Percentiles rank a stretch among this genome's conserved stretches.
Evolutionary conservation across 2,888 invertebrate genomes (phyloP).

Genomic region (Napeogenes sylphis): DNA sequence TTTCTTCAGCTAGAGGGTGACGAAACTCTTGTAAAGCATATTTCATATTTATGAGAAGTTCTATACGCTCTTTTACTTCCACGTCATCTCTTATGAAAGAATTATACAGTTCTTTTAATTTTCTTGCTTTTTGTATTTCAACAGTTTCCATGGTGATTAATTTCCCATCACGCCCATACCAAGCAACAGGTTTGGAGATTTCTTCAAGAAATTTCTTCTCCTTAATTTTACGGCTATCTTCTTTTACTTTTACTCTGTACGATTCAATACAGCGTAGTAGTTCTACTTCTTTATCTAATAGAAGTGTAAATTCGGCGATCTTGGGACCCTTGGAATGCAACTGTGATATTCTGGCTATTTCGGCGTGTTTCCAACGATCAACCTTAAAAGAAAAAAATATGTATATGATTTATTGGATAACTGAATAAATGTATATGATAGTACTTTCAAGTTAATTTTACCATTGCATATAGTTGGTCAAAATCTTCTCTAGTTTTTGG

Average conservation of each 20-base stretch:
- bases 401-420: too few relatives aligned
- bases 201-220: slow-evolving; percentile 81
- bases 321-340: slow-evolving; percentile 82
- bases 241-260: slow-evolving; percentile 79
- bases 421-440: too few relatives aligned
- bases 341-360: slow-evolving; percentile 79
- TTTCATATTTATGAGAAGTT: slow-evolving; percentile 83
- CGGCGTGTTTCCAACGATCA: slow-evolving; percentile 82
- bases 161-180: slow-evolving; percentile 84
- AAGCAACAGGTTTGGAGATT: slow-evolving; percentile 84
- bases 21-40: slow-evolving; percentile 79
- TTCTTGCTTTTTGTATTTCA: slow-evolving; percentile 87
- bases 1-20: slow-evolving; percentile 76
- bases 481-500: slow-evolving; percentile 85
- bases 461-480: slow-evolving; percentile 83
- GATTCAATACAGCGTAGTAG: slow-evolving; percentile 82
- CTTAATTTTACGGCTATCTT: slow-evolving; percentile 78
- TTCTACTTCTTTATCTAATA: slow-evolving; percentile 86
- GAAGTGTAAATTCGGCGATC: slow-evolving; percentile 82
- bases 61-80: slow-evolving; percentile 81
- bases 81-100: slow-evolving; percentile 79
- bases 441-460: slow-evolving; percentile 34
- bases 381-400: slow-evolving; percentile 51
- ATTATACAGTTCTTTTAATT: slow-evolving; percentile 84
- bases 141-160: slow-evolving; percentile 88